Base-by-base conservation (phyloP, 2,113 vertebrate species). In the Cynoglossus semilaevis region DNA sequence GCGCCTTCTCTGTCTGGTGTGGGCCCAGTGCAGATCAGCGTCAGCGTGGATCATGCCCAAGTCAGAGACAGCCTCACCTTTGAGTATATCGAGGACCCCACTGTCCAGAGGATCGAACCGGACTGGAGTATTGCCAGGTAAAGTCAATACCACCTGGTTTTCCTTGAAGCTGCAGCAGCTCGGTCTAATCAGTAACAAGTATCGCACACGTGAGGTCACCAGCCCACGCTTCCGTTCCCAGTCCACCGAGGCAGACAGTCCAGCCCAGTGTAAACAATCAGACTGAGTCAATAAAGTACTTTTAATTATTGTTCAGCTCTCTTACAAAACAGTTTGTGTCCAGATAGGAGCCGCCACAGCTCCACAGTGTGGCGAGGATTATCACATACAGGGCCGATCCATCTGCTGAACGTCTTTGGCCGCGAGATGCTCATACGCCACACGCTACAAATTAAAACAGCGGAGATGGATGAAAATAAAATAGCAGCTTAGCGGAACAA, bases 111-210 rank as follows among this genome's bases (percentile, higher is more conserved):
- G 58, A 92, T 98, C 0, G 97, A 99, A 8, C 97, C 97, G 0
- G 95, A 98, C 68, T 99, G 97, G 97, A 99, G 95, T 89, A 99
- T 99, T 0, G 90, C 94, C 67, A 99, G 96, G 97, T 98, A 87
- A 62, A 15, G 44, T 49, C 18, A 2, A 29, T 1, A 7, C 13
- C 29, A 9, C 12, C 14, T 15, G 22, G 8, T 16, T 7, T 11
- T 22, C 2, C 3, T 38, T 8, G 37, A 38, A 38, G 37, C 38
- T 13, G 11, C 11, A 4, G 10, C 11, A 1, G 1, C 38, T 1
- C 11, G 4, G 14, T 14, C 11, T 14, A 41, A 12, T 12, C 11
- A 11, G 9, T 1, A 11, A 13, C 38, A 41, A 4, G 4, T 4
- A 41, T 14, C 14, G 10, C 5, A 41, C 38, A 13, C 10, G 38